Percentiles rank a stretch among this genome's conserved stretches.
phyloP scores from a whole-genome alignment of 2,113 vertebrate genomes.

The Mesoclemmys tuberculata region DNA sequence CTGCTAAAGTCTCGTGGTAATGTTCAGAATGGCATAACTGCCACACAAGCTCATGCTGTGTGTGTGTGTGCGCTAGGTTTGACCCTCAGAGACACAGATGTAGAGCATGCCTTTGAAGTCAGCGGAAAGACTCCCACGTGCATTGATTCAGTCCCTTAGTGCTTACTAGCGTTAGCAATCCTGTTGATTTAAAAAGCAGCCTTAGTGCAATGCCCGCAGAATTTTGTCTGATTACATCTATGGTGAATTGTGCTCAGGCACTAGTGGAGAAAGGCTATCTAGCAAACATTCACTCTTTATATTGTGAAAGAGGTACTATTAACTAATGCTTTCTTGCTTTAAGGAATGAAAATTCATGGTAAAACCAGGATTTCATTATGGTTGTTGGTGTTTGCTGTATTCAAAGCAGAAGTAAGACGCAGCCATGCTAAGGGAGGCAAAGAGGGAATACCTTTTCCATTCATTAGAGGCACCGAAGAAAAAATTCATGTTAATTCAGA shows the following conservation, averaged over 20 bases:
- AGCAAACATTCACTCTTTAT: background rate
- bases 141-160: background rate
- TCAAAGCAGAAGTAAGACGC: background rate
- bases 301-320: fast-evolving
- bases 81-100: background rate
- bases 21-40: fast-evolving
- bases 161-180: background rate
- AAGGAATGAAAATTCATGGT: background rate
- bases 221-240: background rate
- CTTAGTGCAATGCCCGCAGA: fast-evolving
- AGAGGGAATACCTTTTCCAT: background rate
- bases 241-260: background rate
- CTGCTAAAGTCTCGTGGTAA: background rate
- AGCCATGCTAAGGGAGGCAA: background rate
- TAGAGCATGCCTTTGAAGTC: background rate
- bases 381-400: background rate
- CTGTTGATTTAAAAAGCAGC: fast-evolving
- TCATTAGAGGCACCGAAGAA: background rate
- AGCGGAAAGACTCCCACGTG: background rate
- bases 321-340: background rate
- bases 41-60: background rate
- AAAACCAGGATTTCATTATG: background rate
- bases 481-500: background rate
- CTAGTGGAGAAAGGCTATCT: background rate
- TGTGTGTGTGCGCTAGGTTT: background rate